These are phyloP conservation scores for Echiichthys vipera DNA, from an alignment of 2,797 vertebrate genomes.

Conservation along the genomic window DNA sequence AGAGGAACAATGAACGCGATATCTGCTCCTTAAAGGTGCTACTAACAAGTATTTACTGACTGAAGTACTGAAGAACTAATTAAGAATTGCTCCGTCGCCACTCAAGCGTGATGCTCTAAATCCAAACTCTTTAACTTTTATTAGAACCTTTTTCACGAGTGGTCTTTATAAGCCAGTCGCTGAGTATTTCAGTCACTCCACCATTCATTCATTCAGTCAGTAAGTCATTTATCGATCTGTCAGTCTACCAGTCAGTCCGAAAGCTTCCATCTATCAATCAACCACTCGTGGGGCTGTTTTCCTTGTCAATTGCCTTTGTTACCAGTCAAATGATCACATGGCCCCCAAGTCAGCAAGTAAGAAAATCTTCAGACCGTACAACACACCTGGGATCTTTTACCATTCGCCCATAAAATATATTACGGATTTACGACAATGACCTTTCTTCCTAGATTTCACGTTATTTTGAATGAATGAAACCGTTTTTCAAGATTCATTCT, in stretches of 20 bases:
- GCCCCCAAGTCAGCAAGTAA: neutral
- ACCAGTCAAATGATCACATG: conserved; percentile 1
- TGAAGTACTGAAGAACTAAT: conserved; percentile 1
- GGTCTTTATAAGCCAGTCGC: neutral
- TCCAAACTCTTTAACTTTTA: neutral
- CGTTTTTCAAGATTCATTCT: too few relatives aligned
- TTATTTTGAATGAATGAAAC: too few relatives aligned
- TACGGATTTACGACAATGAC: neutral
- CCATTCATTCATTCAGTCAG: conserved; percentile 22
- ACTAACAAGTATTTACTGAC: conserved; percentile 9
- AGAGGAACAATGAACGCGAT: neutral
- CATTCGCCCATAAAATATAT: neutral
- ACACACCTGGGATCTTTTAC: neutral
- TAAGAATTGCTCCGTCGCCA: neutral
- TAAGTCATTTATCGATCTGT: conserved; percentile 18
- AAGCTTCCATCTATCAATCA: conserved; percentile 15
- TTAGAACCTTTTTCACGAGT: neutral
- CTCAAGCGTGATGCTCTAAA: neutral
- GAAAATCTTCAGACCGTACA: neutral
- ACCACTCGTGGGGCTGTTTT: neutral
- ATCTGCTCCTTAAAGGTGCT: neutral
- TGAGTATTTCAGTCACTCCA: conserved; percentile 12
- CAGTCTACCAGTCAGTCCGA: conserved; percentile 2
- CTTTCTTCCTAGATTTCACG: too few relatives aligned
- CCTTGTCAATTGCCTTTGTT: conserved; percentile 21